These are phyloP conservation scores for Diadegma fenestrale DNA, from an alignment of 2,888 invertebrate genomes.

Conservation along the genomic window DNA sequence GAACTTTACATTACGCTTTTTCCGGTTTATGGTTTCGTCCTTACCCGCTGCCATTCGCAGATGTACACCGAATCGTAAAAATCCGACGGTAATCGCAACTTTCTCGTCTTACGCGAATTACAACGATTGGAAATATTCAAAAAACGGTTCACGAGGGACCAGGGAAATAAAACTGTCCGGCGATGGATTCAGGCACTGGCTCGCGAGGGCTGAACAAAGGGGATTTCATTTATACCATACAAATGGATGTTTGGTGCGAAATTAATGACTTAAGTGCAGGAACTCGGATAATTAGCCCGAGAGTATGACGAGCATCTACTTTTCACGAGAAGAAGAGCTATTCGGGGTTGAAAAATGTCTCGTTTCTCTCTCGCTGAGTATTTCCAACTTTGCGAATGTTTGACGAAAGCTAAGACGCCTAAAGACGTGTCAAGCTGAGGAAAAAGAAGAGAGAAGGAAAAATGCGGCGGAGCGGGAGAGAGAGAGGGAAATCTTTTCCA, in stretches of 20 bases:
- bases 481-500: constrained; percentile 70
- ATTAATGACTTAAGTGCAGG: constrained; percentile 39
- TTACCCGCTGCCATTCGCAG: constrained; percentile 38
- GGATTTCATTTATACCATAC: constrained; percentile 1
- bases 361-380: constrained; percentile 12
- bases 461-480: constrained; percentile 12
- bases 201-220: neutral
- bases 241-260: constrained; percentile 39
- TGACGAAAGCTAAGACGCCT: constrained; percentile 26
- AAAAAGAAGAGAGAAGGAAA: neutral
- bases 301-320: constrained; percentile 10
- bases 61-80: neutral
- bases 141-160: neutral
- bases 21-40: neutral
- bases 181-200: no score
- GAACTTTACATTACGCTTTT: neutral
- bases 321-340: constrained; percentile 6
- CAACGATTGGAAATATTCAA: neutral
- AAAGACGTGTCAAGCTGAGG: constrained; percentile 30
- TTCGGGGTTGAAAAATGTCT: constrained; percentile 22
- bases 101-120: neutral
- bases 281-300: constrained; percentile 27
- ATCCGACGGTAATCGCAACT: neutral
- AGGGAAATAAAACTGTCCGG: neutral
- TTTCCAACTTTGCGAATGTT: constrained; percentile 33